Base-by-base conservation (phyloP, 2,888 invertebrate species). In the Allolobophora icterica region DNA sequence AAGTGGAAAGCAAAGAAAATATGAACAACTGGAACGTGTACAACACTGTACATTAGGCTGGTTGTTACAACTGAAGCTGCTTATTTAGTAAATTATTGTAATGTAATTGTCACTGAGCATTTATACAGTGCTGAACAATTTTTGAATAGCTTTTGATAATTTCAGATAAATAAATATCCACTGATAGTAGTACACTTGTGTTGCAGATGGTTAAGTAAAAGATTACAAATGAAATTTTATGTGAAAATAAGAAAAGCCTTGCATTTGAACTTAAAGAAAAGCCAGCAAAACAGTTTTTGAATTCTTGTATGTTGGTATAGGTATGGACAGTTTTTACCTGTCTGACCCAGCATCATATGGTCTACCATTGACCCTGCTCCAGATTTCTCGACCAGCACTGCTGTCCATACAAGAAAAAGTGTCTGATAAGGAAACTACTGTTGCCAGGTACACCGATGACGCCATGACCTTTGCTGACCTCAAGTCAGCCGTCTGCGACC, bases 381-480 rank as follows among this genome's bases (percentile, higher is more conserved):
- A 97, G 94, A 96, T 96, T 92, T 96, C 96, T 35, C 93, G 93
- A 90, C 94, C 94, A 91, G 94, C 95, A 94, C 94, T 95, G 94
- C 93, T 95, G 94, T 93, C 95, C 93, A 95, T 95, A 91, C 92
- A 94, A 92, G 93, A 93, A 90, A 94, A 95, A 93, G 93, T 95
- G 90, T 93, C 94, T 91, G 95, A 97, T 94, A 87, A 87, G 35
- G 87, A 87, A 17, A 38, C 87, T 24, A 97, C 97, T 92, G 97
- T 97, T 58, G 96, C 97, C 93, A 97, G 97, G 93, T 96, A 97
- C 93, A 95, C 95, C 11, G 95, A 95, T 93, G 96, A 96, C 93
- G 95, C 95, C 92, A 95, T 95, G 91, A 94, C 94, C 11, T 93
- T 95, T 89, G 93, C 94, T 45, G 95, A 95, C 92, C 93, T 95